Conservation (phyloP, 2,888 invertebrate species). For the Papilio gigon region DNA sequence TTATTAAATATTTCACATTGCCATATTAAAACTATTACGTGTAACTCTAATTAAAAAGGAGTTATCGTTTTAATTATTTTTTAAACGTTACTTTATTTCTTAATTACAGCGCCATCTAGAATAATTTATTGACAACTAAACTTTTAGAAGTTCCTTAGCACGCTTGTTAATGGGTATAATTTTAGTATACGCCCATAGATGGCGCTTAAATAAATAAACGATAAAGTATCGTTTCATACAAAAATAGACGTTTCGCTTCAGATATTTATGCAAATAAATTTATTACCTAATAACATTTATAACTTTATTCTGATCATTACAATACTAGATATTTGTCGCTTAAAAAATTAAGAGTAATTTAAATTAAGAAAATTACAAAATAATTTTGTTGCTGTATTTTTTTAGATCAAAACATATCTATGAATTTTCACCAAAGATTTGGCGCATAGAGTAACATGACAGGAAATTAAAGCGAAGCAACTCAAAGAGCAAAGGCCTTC, state of each 20-base stretch:
- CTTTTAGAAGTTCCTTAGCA: background rate
- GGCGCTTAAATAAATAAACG: too few relatives aligned
- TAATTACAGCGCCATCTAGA: background rate
- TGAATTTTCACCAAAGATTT: constrained; percentile 35
- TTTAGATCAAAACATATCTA: too few relatives aligned
- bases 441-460: constrained; percentile 8
- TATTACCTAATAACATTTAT: too few relatives aligned
- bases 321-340: too few relatives aligned
- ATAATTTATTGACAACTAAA: background rate
- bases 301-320: too few relatives aligned
- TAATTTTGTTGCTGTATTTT: too few relatives aligned
- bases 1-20: constrained; percentile 11
- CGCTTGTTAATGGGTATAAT: background rate
- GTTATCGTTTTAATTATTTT: too few relatives aligned
- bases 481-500: constrained; percentile 11
- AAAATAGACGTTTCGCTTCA: too few relatives aligned
- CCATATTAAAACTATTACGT: background rate
- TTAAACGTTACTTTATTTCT: background rate
- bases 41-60: background rate
- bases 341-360: too few relatives aligned
- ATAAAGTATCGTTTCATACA: too few relatives aligned
- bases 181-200: constrained; percentile 24
- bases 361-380: too few relatives aligned
- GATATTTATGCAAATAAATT: too few relatives aligned
- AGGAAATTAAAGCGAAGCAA: constrained; percentile 33